Base-by-base conservation (phyloP, 1,140 invertebrate species). In the Brachionus koreanus region DNA sequence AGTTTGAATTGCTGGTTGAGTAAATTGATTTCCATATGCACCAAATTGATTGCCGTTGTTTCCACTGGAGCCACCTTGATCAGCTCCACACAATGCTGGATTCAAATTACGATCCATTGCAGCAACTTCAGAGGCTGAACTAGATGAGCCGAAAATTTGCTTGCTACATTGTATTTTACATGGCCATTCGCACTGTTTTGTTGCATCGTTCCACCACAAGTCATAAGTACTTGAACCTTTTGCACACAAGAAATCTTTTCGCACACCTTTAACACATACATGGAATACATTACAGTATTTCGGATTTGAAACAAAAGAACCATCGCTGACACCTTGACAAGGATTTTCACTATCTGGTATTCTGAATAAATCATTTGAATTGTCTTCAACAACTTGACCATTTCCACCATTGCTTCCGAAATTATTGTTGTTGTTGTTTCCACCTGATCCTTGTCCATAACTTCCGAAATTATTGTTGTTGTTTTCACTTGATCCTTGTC, bases 231-330 rank as follows among this genome's bases (percentile, higher is more conserved):
- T 82, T 69, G 65, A 63, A 12, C 49, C 81, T 37, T 42, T 46
- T 4, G 81, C 63, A 74, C 81, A 82, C 19, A 39, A 42, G 46
- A 82, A 72, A 61, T 82, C 81, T 57, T 69, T 46, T 49, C 81
- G 37, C 10, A 37, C 19, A 49, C 81, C 81, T 33, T 33, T 63
- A 16, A 82, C 69, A 61, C 81, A 82, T 9, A 63, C 52, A 61
- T 72, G 67, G 37, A 82, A 82, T 5, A 74, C 81, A 7, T 82
- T 82, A 52, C 81, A 82, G 25, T 72, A 82, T 35, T 57, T 49
- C 65, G 52, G 12, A 61, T 57, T 49, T 13, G 39, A 13, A 35
- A 82, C 33, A 74, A 72, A 82, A 35, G 37, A 35, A 57, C 67
- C 81, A 69, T 82, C 81, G 10, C 16, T 16, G 6, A 42, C 76